Evolutionary conservation across 2,113 vertebrate genomes (phyloP), one percentile per base, ranked within the genome.

Genomic region (Solenodon paradoxus): DNA sequence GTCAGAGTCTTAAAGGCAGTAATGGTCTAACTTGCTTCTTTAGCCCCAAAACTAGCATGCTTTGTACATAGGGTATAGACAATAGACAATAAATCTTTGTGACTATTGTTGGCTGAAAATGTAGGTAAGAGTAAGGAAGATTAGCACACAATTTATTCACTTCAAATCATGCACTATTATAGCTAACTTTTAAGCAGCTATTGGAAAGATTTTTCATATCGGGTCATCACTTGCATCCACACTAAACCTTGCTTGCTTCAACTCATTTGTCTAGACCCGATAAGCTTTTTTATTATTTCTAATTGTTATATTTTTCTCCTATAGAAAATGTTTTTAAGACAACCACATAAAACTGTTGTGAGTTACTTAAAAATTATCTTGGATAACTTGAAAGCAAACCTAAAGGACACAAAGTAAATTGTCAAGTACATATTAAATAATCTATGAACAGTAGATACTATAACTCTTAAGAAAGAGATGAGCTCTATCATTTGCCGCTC

Each of bases 51-150:
- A 16, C 30, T 3, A 22, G 49, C 40, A 20, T 7, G 15, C 17
- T 61, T 22, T 40, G 30, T 22, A 10, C 17, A 3, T 0, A 2
- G 28, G n/a, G n/a, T n/a, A n/a, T n/a, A n/a, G n/a, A n/a, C n/a
- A n/a, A n/a, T 1, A 30, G 51, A 35, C 0, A 7, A 40, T 7
- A 16, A n/a, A 3, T 35, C 20, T 7, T 7, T 16, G 28, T 32
- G 53, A 45, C 38, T 11, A 0, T 3, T 59, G 4, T 20, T 53
- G 57, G 15, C 9, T 26, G 12, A 20, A 66, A 83, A 84, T 2
- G 30, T 5, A 24, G 16, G 28, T 61, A 13, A 40, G 38, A 11
- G 9, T 9, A 4, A 47, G 28, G 30, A 49, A 45, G 17, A 9
- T 16, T 3, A 17, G 11, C 0, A 28, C 9, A 7, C 3, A 3